These are phyloP conservation scores for Platyscapa corneri DNA, from an alignment of 1,140 invertebrate species.

Conservation along the genomic window DNA sequence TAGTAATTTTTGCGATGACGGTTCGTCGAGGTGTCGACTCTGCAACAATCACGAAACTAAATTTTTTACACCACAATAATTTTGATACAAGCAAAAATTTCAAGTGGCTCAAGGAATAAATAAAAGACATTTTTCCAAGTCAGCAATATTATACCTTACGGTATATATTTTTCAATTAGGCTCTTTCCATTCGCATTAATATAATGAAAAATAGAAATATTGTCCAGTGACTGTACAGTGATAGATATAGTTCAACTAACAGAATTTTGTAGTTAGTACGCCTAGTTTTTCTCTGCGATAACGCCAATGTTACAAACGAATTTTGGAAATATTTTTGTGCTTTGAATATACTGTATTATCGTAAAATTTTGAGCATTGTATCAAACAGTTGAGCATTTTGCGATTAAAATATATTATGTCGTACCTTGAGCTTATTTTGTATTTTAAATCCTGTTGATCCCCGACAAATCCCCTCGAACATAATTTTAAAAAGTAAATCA, in stretches of 20 bases:
- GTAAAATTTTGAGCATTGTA: slow-evolving; percentile 51
- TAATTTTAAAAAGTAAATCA: background rate
- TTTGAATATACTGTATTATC: slow-evolving; percentile 47
- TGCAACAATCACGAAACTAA: slow-evolving; percentile 16
- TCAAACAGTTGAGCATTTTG: slow-evolving; percentile 52
- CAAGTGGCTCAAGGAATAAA: background rate
- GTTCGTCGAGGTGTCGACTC: slow-evolving; percentile 37
- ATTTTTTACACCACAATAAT: slow-evolving; percentile 12
- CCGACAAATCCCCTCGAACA: background rate
- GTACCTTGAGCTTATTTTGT: slow-evolving; percentile 12
- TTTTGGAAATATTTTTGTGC: slow-evolving; percentile 56
- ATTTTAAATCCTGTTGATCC: background rate
- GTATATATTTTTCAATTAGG: slow-evolving; percentile 31
- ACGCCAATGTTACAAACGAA: slow-evolving; percentile 45
- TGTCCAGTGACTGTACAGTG: slow-evolving; percentile 43
- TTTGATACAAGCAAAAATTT: slow-evolving; percentile 35
- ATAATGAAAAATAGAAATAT: slow-evolving; percentile 36
- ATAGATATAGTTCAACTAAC: slow-evolving; percentile 36
- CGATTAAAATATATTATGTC: slow-evolving; percentile 51
- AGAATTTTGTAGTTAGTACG: slow-evolving; percentile 41
- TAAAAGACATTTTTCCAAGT: slow-evolving; percentile 24
- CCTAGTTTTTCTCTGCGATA: slow-evolving; percentile 51
- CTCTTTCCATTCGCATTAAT: slow-evolving; percentile 42
- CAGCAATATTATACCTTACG: slow-evolving; percentile 33
- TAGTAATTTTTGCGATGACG: background rate